Conservation (phyloP, 92 coral and sea anemone species). For the Heteractis magnifica region DNA sequence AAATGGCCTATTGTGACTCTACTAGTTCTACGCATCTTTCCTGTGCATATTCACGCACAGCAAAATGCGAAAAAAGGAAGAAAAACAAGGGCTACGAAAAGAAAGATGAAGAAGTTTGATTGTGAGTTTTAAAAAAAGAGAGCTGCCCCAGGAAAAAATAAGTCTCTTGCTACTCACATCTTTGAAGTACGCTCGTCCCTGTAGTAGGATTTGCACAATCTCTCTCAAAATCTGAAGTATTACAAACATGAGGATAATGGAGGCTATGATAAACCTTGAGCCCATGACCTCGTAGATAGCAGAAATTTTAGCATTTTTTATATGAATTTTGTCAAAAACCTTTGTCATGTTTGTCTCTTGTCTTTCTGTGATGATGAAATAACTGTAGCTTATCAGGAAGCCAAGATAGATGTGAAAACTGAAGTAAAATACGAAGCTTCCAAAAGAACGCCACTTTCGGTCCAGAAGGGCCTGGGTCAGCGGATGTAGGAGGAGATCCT, state of each 20-base stretch:
- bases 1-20: too few relatives aligned
- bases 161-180: not conserved
- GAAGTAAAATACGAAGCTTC: conserved; percentile 39
- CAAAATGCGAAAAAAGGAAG: not conserved
- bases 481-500: conserved; percentile 59
- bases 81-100: not conserved
- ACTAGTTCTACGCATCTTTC: too few relatives aligned
- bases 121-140: too few relatives aligned
- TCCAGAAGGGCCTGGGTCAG: conserved; percentile 59
- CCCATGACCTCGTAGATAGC: not conserved
- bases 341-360: conserved; percentile 7
- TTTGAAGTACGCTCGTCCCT: conserved; percentile 47
- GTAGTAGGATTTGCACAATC: conserved; percentile 45
- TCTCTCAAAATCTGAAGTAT: conserved; percentile 48
- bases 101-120: not conserved
- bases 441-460: conserved; percentile 60
- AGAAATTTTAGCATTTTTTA: not conserved
- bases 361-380: conserved; percentile 45
- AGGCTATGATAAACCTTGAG: conserved; percentile 11
- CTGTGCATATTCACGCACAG: too few relatives aligned
- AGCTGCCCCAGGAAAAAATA: too few relatives aligned
- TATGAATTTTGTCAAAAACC: not conserved
- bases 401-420: conserved; percentile 45
- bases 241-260: conserved; percentile 32
- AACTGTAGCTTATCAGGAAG: conserved; percentile 40